Evolutionary conservation across 2,888 invertebrate species (phyloP).

Genomic region (Sisyra terminalis): DNA sequence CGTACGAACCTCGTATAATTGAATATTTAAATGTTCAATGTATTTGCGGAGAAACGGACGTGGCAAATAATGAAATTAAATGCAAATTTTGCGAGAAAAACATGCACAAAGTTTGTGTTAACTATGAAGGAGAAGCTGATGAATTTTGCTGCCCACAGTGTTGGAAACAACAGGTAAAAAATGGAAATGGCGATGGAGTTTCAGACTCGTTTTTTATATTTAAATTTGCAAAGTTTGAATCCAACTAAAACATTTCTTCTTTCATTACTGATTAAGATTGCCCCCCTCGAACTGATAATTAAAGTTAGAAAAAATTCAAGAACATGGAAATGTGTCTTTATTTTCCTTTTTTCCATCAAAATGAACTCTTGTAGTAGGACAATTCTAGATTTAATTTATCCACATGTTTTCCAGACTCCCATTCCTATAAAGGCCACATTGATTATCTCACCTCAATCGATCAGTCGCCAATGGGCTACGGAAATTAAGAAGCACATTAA

Average conservation of each 20-base stretch:
- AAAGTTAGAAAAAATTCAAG: too few relatives aligned
- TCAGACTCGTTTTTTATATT: too few relatives aligned
- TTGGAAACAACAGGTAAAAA: constrained; percentile 28
- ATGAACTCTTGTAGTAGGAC: too few relatives aligned
- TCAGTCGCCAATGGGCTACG: constrained; percentile 53
- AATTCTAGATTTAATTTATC: too few relatives aligned
- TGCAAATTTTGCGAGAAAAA: constrained; percentile 38
- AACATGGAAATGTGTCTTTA: too few relatives aligned
- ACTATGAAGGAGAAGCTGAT: constrained; percentile 24
- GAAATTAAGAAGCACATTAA: constrained; percentile 48
- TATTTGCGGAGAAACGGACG: constrained; percentile 24
- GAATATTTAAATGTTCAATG: constrained; percentile 20
- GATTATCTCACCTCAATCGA: constrained; percentile 50
- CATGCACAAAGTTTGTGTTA: constrained; percentile 49
- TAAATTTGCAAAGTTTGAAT: too few relatives aligned
- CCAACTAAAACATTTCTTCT: too few relatives aligned
- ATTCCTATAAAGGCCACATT: constrained; percentile 34
- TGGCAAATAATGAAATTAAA: constrained; percentile 19
- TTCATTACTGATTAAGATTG: too few relatives aligned
- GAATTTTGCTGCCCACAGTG: constrained; percentile 49
- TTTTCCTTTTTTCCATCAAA: too few relatives aligned
- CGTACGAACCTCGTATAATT: constrained; percentile 10
- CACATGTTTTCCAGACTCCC: neutral
- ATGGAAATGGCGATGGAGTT: too few relatives aligned
- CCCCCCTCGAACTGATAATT: too few relatives aligned